Evolutionary conservation across 2,797 vertebrate species (phyloP).

Genomic region (Pygocentrus nattereri): DNA sequence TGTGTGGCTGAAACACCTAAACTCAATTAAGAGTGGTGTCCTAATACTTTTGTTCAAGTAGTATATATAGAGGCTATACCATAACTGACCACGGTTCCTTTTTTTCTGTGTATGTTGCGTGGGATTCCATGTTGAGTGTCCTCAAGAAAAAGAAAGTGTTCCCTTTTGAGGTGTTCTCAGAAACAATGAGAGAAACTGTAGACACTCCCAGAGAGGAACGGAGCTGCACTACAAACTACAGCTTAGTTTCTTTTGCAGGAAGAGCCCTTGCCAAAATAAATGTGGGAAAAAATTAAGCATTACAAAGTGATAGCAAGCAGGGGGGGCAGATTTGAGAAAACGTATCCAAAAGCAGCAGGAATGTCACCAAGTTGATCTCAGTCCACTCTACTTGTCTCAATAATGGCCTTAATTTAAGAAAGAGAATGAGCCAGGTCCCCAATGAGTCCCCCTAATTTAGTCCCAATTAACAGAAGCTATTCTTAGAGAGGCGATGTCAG

Average conservation of each 20-base stretch:
- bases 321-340: background rate
- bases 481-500: slow-evolving; percentile 71
- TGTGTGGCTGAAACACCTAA: too few relatives aligned
- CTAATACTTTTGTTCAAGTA: too few relatives aligned
- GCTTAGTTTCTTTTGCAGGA: background rate
- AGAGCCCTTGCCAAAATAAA: background rate
- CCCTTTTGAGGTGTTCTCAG: background rate
- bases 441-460: slow-evolving; percentile 56
- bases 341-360: slow-evolving; percentile 8
- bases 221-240: background rate
- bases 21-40: too few relatives aligned
- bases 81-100: background rate
- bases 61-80: background rate
- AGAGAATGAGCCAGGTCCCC: slow-evolving; percentile 37
- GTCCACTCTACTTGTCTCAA: background rate
- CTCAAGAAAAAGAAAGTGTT: background rate
- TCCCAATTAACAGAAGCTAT: slow-evolving; percentile 76
- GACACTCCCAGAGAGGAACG: background rate
- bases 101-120: background rate
- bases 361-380: slow-evolving; percentile 5
- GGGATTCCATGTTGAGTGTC: background rate
- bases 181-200: background rate
- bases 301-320: background rate
- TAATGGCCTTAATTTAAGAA: slow-evolving; percentile 49
- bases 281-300: background rate